Evolutionary conservation across 2,797 vertebrate species (phyloP).

Genomic region (Myotis planiceps): DNA sequence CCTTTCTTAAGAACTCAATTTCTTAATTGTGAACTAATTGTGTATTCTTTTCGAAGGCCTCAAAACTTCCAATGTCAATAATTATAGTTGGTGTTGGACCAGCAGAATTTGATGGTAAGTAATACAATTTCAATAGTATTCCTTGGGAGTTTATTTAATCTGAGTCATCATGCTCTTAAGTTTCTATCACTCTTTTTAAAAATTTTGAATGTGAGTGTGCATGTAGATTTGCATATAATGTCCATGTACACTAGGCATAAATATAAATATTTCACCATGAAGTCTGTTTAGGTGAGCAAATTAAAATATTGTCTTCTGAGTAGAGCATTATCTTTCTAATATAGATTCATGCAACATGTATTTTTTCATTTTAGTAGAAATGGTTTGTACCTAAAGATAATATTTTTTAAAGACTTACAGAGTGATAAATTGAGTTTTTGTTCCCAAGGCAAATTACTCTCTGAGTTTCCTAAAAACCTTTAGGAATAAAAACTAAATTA

Average conservation of each 20-base stretch:
- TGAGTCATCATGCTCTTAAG: background rate
- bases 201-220: background rate
- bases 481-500: constrained; percentile 11
- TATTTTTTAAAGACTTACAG: background rate
- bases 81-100: constrained; percentile 99
- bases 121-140: background rate
- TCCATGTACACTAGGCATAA: background rate
- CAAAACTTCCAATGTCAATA: constrained; percentile 97
- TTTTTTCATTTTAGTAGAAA: background rate
- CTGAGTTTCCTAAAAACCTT: constrained; percentile 10
- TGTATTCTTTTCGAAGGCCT: constrained; percentile 85
- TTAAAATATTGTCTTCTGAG: background rate
- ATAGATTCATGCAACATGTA: constrained; percentile 11
- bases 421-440: constrained; percentile 26
- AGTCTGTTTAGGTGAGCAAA: background rate
- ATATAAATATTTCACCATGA: background rate
- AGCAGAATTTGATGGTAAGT: constrained; percentile 98
- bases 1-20: background rate
- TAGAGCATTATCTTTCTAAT: background rate
- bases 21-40: constrained; percentile 43
- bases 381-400: background rate
- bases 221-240: background rate
- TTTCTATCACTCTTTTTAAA: background rate
- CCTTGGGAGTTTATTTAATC: background rate
- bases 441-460: constrained; percentile 29